Percentiles rank a stretch among this genome's conserved stretches.
These are phyloP conservation scores for Rutpela maculata DNA, from an alignment of 2,888 invertebrate genomes.

Conservation along the genomic window DNA sequence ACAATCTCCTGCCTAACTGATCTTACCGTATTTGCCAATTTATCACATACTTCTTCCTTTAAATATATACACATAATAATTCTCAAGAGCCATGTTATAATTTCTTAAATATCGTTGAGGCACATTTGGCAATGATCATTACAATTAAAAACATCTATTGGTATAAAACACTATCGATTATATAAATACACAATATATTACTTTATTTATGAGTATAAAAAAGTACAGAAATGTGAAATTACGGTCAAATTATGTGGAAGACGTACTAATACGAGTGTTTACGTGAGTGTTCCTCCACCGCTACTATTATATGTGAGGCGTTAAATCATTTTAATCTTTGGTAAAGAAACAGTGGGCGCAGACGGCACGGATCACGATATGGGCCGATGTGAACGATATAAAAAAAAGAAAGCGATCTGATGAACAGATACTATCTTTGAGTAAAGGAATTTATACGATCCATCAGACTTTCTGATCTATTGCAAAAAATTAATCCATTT, in stretches of 20 bases:
- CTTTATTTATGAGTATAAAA: conserved; percentile 36
- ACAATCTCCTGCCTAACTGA: not conserved
- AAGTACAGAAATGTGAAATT: conserved; percentile 39
- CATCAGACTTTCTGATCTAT: no score
- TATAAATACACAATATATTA: conserved; percentile 39
- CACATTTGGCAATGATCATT: conserved; percentile 32
- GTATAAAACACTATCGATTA: conserved; percentile 32
- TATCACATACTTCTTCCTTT: conserved; percentile 25
- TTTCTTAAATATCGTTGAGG: conserved; percentile 22
- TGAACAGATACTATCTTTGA: no score
- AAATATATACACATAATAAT: conserved; percentile 29
- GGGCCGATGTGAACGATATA: not conserved
- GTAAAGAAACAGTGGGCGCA: not conserved
- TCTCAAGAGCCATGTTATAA: conserved; percentile 2
- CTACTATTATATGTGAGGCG: conserved; percentile 2
- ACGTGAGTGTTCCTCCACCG: conserved; percentile 8
- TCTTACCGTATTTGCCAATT: conserved; percentile 16
- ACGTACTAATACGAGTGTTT: conserved; percentile 6
- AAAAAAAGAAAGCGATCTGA: no score
- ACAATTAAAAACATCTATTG: conserved; percentile 25
- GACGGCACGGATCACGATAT: not conserved
- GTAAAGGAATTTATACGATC: no score
- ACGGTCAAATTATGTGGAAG: conserved; percentile 16
- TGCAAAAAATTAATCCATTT: not conserved
- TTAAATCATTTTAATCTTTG: conserved; percentile 18